These are phyloP conservation scores for Drosophila mettleri DNA, from an alignment of 2,888 invertebrate species.

Conservation along the genomic window DNA sequence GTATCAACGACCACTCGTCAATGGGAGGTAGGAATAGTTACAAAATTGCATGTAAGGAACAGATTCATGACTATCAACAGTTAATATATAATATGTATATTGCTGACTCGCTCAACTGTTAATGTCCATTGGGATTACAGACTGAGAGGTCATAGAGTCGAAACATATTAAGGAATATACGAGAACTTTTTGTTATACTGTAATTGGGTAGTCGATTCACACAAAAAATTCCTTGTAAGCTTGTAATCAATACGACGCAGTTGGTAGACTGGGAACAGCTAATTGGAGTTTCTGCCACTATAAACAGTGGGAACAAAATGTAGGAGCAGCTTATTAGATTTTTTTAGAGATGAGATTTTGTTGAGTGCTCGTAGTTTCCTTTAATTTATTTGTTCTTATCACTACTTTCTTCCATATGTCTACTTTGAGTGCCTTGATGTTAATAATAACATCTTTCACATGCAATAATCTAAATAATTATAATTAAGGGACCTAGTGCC, in stretches of 20 bases:
- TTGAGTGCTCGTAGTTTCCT: too few relatives aligned
- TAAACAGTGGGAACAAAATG: not conserved
- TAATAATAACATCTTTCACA: constrained; percentile 73
- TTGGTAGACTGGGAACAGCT: not conserved
- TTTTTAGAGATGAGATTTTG: too few relatives aligned
- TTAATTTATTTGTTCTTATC: not conserved
- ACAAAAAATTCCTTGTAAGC: too few relatives aligned
- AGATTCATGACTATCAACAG: not conserved
- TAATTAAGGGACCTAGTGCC: constrained; percentile 52
- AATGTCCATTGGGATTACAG: not conserved
- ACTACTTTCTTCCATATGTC: too few relatives aligned
- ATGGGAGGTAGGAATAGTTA: not conserved
- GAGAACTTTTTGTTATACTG: too few relatives aligned
- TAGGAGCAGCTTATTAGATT: not conserved
- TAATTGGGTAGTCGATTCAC: too few relatives aligned
- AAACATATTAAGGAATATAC: not conserved
- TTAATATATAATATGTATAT: not conserved
- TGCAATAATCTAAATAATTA: constrained; percentile 74
- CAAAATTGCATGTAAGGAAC: not conserved
- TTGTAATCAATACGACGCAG: too few relatives aligned
- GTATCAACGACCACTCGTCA: not conserved
- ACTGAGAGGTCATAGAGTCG: not conserved
- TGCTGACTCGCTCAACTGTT: not conserved
- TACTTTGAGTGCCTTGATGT: constrained; percentile 36
- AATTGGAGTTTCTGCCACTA: not conserved